phyloP scores from a whole-genome alignment of 2,888 invertebrate species.

The Coecobrya sp. region DNA sequence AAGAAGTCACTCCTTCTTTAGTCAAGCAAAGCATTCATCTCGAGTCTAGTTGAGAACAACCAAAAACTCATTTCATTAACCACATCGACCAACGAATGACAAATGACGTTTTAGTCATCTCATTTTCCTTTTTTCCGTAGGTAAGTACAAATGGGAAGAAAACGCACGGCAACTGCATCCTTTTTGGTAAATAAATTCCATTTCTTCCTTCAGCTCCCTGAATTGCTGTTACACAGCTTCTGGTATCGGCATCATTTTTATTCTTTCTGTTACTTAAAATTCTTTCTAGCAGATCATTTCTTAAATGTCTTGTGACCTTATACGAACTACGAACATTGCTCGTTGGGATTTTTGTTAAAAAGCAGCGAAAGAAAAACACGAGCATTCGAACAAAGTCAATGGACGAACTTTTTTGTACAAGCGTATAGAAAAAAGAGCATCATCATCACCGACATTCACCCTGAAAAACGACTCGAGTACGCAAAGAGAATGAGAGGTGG shows the following conservation, averaged over 20 bases:
- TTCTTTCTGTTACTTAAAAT: conserved; percentile 45
- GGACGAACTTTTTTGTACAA: conserved; percentile 59
- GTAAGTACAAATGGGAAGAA: background rate
- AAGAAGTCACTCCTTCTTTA: conserved; percentile 32
- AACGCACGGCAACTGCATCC: conserved; percentile 8
- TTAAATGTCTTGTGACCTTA: conserved; percentile 53
- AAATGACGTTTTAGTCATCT: conserved; percentile 74
- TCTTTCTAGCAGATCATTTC: conserved; percentile 54
- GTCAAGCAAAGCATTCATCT: conserved; percentile 15
- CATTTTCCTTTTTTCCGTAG: conserved; percentile 13
- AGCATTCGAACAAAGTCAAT: conserved; percentile 56
- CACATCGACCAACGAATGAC: conserved; percentile 73
- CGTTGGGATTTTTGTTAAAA: conserved; percentile 37
- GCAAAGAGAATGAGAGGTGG: conserved; percentile 56
- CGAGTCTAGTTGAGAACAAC: background rate
- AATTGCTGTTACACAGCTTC: background rate
- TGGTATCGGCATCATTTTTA: conserved; percentile 29
- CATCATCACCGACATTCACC: conserved; percentile 62
- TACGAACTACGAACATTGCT: conserved; percentile 48
- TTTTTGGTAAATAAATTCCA: conserved; percentile 38
- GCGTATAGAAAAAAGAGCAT: conserved; percentile 19
- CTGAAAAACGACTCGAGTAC: conserved; percentile 47
- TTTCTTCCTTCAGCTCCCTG: conserved; percentile 22
- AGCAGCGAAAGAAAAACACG: conserved; percentile 10
- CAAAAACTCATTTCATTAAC: conserved; percentile 73